Evolutionary conservation across 1,140 invertebrate species (phyloP), one percentile per base, ranked within the genome.

Genomic region (Hydropsyche tenuis): DNA sequence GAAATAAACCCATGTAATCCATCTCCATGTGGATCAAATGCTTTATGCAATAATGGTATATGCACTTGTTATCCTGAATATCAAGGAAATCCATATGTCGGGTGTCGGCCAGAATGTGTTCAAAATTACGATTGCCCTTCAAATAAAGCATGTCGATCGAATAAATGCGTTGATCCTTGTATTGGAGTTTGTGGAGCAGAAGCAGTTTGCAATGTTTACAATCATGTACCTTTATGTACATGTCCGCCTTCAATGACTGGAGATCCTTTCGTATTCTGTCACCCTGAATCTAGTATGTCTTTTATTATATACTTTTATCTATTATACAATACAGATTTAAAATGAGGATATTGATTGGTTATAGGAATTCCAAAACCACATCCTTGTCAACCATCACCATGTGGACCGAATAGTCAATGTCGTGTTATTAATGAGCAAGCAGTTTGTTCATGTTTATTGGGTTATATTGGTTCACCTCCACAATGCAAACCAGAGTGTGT

Each of bases 381-480:
- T 76, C 86, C 88, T 16, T 91, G 89, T 79, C 82, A 85, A 78
- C 88, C 88, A 48, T 87, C 82, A 46, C 88, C 88, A 12, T 91
- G 89, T 80, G 89, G 89, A 64, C 85, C 88, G 14, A 90, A 90
- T 77, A 87, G 86, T 72, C 86, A 90, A 60, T 95, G 93, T 80
- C 86, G 89, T 73, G 90, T 91, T 79, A 85, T 88, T 51, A 88
- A 89, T 77, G 87, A 88, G 23, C 88, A 89, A 73, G 89, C 89
- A 30, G 86, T 90, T 20, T 96, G 94, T 80, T 87, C 88, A 16
- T 95, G 93, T 80, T 80, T 92, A 27, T 79, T 87, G 1, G 89
- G 91, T 51, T 93, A 91, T 79, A 88, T 91, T 73, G 93, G 93
- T 71, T 92, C 92, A 82, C 93, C 93, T 14, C 93, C 90, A 68